Conservation (phyloP, 30 jellyfish, hydroid and myxozoan species). For the Phacellophora camtschatica region DNA sequence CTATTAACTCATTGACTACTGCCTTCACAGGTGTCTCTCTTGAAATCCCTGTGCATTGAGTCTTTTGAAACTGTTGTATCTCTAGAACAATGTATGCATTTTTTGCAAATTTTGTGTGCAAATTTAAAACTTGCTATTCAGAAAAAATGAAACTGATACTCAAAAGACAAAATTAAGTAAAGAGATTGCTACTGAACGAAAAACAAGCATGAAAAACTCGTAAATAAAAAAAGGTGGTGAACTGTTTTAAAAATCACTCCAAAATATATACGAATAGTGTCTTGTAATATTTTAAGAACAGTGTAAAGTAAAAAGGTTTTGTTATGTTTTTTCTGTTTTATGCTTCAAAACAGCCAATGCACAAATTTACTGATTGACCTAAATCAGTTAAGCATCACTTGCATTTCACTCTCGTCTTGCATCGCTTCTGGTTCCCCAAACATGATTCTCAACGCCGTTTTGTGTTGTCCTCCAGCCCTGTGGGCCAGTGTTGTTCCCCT, state of each 20-base stretch:
- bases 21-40: background rate
- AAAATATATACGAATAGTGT: no score
- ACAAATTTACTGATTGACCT: background rate
- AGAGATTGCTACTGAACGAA: background rate
- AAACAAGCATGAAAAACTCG: background rate
- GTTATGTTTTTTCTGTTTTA: background rate
- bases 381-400: background rate
- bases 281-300: no score
- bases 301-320: background rate
- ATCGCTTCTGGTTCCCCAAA: background rate
- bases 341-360: background rate
- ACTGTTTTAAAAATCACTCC: background rate
- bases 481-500: background rate
- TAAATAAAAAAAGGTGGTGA: background rate
- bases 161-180: background rate
- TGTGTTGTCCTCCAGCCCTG: background rate
- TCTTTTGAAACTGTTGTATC: background rate
- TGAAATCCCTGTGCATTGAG: background rate
- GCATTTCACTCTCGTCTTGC: background rate
- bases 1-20: background rate
- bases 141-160: background rate
- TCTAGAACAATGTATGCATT: background rate
- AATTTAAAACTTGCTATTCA: background rate
- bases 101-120: background rate
- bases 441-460: conserved; percentile 2